phyloP scores from a whole-genome alignment of 2,113 vertebrate genomes.

The Seriola aureovittata region DNA sequence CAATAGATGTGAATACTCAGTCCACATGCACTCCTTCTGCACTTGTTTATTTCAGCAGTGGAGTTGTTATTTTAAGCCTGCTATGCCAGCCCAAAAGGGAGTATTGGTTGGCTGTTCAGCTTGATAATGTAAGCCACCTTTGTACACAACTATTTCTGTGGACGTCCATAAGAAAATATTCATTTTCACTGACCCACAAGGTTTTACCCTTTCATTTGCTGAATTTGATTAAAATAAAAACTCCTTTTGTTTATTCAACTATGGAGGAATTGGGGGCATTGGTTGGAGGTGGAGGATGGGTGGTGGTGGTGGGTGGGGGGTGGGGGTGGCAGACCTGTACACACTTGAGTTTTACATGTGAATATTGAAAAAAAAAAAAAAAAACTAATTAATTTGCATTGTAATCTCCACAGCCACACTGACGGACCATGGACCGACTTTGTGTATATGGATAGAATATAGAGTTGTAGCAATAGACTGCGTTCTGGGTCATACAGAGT shows the following conservation, averaged over 20 bases:
- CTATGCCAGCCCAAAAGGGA: constrained; percentile 10
- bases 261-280: background rate
- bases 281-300: too few relatives aligned
- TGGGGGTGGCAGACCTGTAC: constrained; percentile 17
- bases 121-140: constrained; percentile 39
- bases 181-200: constrained; percentile 41
- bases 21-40: constrained; percentile 30
- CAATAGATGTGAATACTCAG: background rate
- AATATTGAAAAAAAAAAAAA: constrained; percentile 39
- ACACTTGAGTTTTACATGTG: constrained; percentile 55
- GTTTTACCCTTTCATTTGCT: constrained; percentile 47
- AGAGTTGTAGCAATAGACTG: background rate
- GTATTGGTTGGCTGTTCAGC: constrained; percentile 36
- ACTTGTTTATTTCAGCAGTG: constrained; percentile 33
- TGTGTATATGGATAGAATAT: constrained; percentile 7
- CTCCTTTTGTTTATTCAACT: constrained; percentile 40
- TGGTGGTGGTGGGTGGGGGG: too few relatives aligned
- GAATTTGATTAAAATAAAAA: constrained; percentile 62
- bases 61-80: constrained; percentile 43
- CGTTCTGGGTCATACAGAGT: background rate
- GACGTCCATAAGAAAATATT: constrained; percentile 50
- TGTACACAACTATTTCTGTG: constrained; percentile 30
- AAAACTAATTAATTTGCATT: constrained; percentile 67
- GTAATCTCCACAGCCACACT: constrained; percentile 57
- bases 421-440: constrained; percentile 44